Evolutionary conservation across 2,797 vertebrate genomes (phyloP).

Genomic region (Glossophaga mutica): DNA sequence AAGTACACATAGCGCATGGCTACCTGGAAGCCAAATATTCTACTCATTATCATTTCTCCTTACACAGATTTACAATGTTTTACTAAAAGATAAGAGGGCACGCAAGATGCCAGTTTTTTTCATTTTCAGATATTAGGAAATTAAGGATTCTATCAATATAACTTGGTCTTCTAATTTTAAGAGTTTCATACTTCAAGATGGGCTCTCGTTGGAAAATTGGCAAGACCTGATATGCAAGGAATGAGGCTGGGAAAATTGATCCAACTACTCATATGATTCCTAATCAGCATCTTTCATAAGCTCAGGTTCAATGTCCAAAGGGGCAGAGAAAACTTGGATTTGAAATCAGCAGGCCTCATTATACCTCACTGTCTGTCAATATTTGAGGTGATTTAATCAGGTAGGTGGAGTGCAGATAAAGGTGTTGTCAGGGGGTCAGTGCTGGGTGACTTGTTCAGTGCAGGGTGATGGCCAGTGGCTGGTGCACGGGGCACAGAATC

Average conservation of each 20-base stretch:
- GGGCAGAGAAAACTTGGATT: conserved; percentile 42
- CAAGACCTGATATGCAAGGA: background rate
- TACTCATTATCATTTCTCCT: background rate
- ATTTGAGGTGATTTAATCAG: conserved; percentile 53
- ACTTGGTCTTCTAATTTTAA: background rate
- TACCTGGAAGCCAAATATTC: background rate
- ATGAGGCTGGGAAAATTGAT: background rate
- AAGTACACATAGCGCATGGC: background rate
- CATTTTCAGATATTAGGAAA: background rate
- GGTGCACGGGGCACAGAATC: background rate
- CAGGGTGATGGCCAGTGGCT: background rate
- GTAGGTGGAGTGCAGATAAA: conserved; percentile 27
- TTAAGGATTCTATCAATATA: background rate
- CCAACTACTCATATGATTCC: background rate
- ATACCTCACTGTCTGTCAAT: conserved; percentile 50
- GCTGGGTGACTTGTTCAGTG: background rate
- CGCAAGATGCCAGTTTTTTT: background rate
- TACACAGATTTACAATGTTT: background rate
- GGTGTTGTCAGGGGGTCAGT: background rate
- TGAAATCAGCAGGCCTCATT: conserved; percentile 1
- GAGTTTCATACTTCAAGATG: background rate
- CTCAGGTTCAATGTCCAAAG: conserved; percentile 55
- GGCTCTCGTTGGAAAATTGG: background rate
- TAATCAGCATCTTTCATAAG: conserved; percentile 32
- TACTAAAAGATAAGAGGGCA: background rate